Percentiles rank a stretch among this genome's conserved stretches.
phyloP scores from a whole-genome alignment of 1,140 invertebrate genomes.

The Diabrotica undecimpunctata region DNA sequence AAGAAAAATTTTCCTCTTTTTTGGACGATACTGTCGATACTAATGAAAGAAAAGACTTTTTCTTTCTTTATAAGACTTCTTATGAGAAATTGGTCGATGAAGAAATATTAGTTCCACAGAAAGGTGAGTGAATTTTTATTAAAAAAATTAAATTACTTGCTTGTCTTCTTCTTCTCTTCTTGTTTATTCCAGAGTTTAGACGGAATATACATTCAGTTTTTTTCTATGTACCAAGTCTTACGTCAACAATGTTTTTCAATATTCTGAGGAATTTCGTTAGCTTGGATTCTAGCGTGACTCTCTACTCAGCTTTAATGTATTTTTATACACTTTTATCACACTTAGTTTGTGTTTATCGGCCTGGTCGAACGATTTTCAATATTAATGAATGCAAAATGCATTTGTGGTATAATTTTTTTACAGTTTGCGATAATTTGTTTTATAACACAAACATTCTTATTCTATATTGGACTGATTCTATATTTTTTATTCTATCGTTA shows the following conservation, averaged over 20 bases:
- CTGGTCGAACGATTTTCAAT: too few relatives aligned
- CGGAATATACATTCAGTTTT: too few relatives aligned
- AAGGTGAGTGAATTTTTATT: constrained; percentile 40
- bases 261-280: background rate
- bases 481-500: too few relatives aligned
- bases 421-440: too few relatives aligned
- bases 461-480: too few relatives aligned
- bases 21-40: constrained; percentile 42
- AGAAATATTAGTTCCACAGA: constrained; percentile 49
- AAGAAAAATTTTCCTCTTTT: constrained; percentile 45
- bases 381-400: too few relatives aligned
- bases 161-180: background rate
- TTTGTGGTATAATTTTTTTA: too few relatives aligned
- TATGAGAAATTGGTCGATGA: constrained; percentile 49
- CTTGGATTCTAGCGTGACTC: background rate
- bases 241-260: background rate
- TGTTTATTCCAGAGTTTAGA: too few relatives aligned
- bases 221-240: too few relatives aligned
- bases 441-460: too few relatives aligned
- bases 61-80: constrained; percentile 49
- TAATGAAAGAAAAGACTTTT: constrained; percentile 41
- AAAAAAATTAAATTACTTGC: too few relatives aligned
- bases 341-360: too few relatives aligned
- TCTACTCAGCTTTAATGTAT: background rate
- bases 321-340: background rate